A percentile compares a stretch with the other conserved stretches of the same genome.
Conservation (phyloP, 2,888 invertebrate genomes). For the Laothoe populi region DNA sequence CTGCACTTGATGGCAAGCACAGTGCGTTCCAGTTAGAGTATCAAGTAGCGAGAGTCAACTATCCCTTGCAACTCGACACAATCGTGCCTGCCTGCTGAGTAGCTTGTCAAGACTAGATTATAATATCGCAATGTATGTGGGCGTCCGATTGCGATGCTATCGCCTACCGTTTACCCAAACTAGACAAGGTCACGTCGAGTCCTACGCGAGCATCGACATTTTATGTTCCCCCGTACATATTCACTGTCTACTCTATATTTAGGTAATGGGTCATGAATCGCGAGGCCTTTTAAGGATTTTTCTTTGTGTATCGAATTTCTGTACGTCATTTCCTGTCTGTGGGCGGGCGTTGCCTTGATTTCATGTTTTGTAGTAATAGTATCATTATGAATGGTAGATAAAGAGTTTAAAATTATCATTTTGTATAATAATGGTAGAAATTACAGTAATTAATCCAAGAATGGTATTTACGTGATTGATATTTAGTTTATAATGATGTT, state of each 20-base stretch:
- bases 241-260: slow-evolving; percentile 43
- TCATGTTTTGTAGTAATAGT: not conserved
- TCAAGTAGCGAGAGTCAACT: too few species aligned
- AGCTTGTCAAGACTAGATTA: not conserved
- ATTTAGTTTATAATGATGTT: too few species aligned
- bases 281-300: slow-evolving; percentile 47
- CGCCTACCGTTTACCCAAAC: slow-evolving; percentile 29
- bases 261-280: slow-evolving; percentile 45
- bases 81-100: too few species aligned
- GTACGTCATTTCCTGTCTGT: slow-evolving; percentile 26
- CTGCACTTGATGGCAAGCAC: too few species aligned
- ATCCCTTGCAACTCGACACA: too few species aligned
- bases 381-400: not conserved
- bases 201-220: slow-evolving; percentile 55
- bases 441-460: too few species aligned
- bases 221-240: slow-evolving; percentile 44
- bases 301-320: slow-evolving; percentile 27
- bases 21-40: too few species aligned
- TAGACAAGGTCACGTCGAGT: slow-evolving; percentile 49
- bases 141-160: slow-evolving; percentile 43
- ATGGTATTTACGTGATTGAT: too few species aligned
- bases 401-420: too few species aligned
- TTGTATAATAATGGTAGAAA: too few species aligned
- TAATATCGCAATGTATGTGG: slow-evolving; percentile 40
- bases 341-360: slow-evolving; percentile 20